A percentile compares a stretch with the other conserved stretches of the same genome.
Evolutionary conservation across 1,140 invertebrate species (phyloP).

Genomic region (Bombus breviceps): DNA sequence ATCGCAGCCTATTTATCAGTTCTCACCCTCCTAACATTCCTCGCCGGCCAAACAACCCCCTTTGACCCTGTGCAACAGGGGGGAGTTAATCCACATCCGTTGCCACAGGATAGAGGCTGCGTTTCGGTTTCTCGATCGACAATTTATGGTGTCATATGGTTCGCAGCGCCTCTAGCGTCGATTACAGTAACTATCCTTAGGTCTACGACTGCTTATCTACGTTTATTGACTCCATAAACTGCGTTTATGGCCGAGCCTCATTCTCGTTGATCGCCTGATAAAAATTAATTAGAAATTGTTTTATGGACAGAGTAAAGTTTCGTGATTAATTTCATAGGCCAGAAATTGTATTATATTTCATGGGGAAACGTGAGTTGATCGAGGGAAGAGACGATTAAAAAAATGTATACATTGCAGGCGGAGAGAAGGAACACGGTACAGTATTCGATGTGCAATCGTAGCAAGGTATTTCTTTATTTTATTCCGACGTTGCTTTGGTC

Average conservation of each 20-base stretch:
- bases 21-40: constrained; percentile 29
- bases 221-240: neutral
- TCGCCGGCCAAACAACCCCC: constrained; percentile 15
- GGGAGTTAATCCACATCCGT: constrained; percentile 64
- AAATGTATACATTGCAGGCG: neutral
- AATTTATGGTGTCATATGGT: constrained; percentile 3
- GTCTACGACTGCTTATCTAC: neutral
- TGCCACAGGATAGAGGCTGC: constrained; percentile 40
- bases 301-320: neutral
- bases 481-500: neutral
- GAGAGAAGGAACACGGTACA: neutral
- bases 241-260: no score
- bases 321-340: no score
- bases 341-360: neutral
- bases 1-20: constrained; percentile 70
- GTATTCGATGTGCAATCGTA: neutral
- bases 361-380: neutral
- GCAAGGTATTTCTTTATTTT: constrained; percentile 1
- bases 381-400: neutral
- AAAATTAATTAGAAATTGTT: neutral
- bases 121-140: constrained; percentile 2
- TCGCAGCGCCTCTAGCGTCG: neutral
- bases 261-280: neutral
- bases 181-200: neutral
- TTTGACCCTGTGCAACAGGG: constrained; percentile 49